Conservation (phyloP, 2,888 invertebrate genomes). For the Sarcophaga subvicina region DNA sequence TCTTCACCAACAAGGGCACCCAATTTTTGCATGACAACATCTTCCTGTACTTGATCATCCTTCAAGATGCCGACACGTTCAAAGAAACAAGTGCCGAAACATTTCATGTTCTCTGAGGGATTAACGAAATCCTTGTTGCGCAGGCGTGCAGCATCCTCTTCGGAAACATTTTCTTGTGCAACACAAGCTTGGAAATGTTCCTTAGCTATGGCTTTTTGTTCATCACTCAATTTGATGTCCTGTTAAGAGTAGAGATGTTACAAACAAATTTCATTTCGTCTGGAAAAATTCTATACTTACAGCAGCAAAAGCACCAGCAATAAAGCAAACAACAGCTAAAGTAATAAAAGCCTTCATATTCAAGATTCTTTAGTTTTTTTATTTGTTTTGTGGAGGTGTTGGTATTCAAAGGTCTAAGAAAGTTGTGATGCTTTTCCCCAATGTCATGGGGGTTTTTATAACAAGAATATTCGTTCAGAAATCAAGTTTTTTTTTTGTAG, state of each 20-base stretch:
- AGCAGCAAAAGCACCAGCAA: conserved; percentile 70
- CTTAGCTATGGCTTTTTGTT: conserved; percentile 74
- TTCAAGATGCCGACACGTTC: conserved; percentile 75
- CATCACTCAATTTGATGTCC: conserved; percentile 70
- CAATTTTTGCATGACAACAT: conserved; percentile 70
- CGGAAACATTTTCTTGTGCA: conserved; percentile 70
- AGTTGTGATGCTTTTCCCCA: background rate
- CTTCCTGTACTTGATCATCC: conserved; percentile 74
- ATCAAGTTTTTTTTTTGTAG: background rate
- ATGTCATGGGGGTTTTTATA: conserved; percentile 7
- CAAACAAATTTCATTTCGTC: background rate
- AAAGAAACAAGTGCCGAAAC: conserved; percentile 78
- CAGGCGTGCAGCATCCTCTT: conserved; percentile 72
- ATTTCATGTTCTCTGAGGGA: conserved; percentile 73
- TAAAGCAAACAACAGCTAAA: conserved; percentile 71
- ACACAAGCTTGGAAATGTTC: conserved; percentile 72
- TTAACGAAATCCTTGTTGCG: conserved; percentile 72
- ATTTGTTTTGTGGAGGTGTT: background rate
- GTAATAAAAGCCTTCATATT: conserved; percentile 74
- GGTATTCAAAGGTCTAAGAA: background rate
- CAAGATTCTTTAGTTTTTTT: background rate
- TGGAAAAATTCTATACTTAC: conserved; percentile 71
- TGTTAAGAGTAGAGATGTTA: conserved; percentile 1
- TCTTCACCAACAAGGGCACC: conserved; percentile 71
- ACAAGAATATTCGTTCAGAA: background rate